phyloP scores from a whole-genome alignment of 2,113 vertebrate species.

The Lepus timidus region DNA sequence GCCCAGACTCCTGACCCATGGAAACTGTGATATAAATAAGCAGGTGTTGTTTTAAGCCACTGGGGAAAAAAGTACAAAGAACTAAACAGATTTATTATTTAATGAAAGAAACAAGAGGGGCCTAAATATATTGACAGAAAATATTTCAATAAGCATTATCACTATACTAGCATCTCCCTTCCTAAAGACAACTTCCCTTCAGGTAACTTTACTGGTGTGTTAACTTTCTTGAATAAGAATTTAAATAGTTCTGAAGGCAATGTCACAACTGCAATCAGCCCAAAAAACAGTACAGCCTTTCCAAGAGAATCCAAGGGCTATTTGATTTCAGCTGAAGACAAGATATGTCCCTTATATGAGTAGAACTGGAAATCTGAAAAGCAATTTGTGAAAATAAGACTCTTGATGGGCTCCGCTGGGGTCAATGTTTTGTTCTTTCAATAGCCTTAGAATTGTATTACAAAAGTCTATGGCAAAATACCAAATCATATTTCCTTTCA shows the following conservation, averaged over 20 bases:
- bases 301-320: neutral
- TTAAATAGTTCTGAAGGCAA: constrained; percentile 30
- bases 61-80: neutral
- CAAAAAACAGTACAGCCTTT: neutral
- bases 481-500: neutral
- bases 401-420: neutral
- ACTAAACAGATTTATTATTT: neutral
- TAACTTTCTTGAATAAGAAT: constrained; percentile 25
- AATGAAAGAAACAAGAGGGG: neutral
- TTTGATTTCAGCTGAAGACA: constrained; percentile 18
- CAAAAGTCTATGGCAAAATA: neutral
- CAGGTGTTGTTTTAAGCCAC: neutral
- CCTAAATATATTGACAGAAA: neutral
- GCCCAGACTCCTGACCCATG: neutral
- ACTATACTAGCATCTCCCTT: neutral
- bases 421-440: neutral
- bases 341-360: neutral
- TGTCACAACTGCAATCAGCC: neutral
- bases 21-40: neutral
- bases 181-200: constrained; percentile 4
- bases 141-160: neutral
- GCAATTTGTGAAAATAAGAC: neutral
- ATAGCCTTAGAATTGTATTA: neutral
- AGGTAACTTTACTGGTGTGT: neutral
- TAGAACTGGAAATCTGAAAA: neutral